Base-by-base conservation (phyloP, 2,888 invertebrate species). In the Cheilosia impressa region DNA sequence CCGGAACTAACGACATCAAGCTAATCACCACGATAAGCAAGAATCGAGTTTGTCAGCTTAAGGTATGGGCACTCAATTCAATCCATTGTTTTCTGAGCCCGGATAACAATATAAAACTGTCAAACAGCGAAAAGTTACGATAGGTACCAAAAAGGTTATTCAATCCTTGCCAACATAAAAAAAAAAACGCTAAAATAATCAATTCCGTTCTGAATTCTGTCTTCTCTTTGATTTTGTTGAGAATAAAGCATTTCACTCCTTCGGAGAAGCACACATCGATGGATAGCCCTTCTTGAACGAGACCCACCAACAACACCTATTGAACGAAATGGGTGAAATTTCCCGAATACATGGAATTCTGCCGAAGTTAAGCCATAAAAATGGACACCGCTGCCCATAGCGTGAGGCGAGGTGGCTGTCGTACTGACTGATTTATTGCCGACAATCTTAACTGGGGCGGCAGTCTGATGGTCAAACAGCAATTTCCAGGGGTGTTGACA, bases 341-440 rank as follows among this genome's bases (percentile, higher is more conserved):
- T 9, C 31, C 31, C 31, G 10, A 5, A 68, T 52, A 68, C 34
- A 68, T 34, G 72, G 62, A 68, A 66, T 38, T 24, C 78, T 78
- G 73, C 78, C 52, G 45, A 63, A 72, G 78, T 66, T 60, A 57
- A 78, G 83, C 83, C 73, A 83, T 83, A 83, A 78, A 83, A 83
- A 78, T 69, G 68, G 79, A 73, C 83, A 83, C 78, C 78, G 78
- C 73, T 57, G 22, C 57, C 69, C 63, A 38, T 3, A 52, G 78
- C 57, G 41, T 53, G 62, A 47, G 27, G 53, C 63, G 52, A 79
- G 79, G 41, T 60, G 68, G 52, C 73, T 84, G 79, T 63, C 79
- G 57, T 47, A n/a, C 52, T 79, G 83, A 84, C 83, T 84, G 83
- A 84, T 84, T 84, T 84, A 84, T 84, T 73, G 65, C 52, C 73